These are phyloP conservation scores for Symphodus melops DNA, from an alignment of 2,113 vertebrate species.

Conservation along the genomic window DNA sequence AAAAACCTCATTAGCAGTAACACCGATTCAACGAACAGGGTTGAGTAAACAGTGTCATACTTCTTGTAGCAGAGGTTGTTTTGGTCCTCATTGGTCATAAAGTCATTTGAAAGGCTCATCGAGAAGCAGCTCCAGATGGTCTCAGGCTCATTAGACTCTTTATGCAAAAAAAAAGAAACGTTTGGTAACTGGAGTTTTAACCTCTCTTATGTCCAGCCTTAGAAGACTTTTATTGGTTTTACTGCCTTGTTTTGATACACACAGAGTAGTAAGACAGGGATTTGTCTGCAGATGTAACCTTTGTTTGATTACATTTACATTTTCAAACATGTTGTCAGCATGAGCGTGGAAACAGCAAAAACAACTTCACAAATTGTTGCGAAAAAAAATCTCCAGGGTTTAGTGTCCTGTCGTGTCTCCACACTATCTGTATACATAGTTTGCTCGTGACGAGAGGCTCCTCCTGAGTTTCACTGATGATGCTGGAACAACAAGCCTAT, in stretches of 20 bases:
- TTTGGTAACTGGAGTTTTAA: constrained; percentile 42
- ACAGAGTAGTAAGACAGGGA: not conserved
- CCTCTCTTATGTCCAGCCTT: constrained; percentile 34
- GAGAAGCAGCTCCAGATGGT: constrained; percentile 58
- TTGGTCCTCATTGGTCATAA: constrained; percentile 50
- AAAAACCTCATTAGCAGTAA: not conserved
- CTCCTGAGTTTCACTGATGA: constrained; percentile 19
- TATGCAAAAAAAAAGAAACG: constrained; percentile 9
- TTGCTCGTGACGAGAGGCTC: constrained; percentile 13
- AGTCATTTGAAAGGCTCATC: constrained; percentile 51
- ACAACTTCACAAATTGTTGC: constrained; percentile 4
- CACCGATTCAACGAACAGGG: constrained; percentile 4
- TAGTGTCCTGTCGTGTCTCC: constrained; percentile 16
- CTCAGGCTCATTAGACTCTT: constrained; percentile 49
- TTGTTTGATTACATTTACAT: constrained; percentile 4
- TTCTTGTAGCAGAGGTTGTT: constrained; percentile 15
- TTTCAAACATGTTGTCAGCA: not conserved
- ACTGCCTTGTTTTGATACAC: constrained; percentile 15
- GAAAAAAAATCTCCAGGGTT: constrained; percentile 10
- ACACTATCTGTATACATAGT: constrained; percentile 12
- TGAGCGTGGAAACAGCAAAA: not conserved
- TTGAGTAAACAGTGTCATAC: not conserved
- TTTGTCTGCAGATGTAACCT: not conserved
- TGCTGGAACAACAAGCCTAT: constrained; percentile 28
- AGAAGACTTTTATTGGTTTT: constrained; percentile 27